Percentiles rank a stretch among this genome's conserved stretches.
phyloP scores from a whole-genome alignment of 1,140 invertebrate species.

The Polypedilum vanderplanki region DNA sequence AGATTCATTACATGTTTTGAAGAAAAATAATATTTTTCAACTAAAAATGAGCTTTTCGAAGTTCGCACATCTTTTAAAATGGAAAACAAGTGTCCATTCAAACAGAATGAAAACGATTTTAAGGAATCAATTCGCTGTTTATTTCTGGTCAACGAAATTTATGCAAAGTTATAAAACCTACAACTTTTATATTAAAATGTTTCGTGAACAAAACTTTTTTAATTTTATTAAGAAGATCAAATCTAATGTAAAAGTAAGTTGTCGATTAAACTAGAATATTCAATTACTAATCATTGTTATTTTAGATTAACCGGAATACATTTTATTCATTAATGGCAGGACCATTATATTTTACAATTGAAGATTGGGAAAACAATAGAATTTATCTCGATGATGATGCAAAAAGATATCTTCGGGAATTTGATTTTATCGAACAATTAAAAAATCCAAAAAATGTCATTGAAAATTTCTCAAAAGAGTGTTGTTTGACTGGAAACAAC shows the following conservation, averaged over 20 bases:
- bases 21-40: background rate
- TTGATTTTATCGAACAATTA: background rate
- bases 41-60: background rate
- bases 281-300: background rate
- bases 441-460: background rate
- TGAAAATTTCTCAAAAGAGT: background rate
- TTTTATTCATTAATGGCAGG: background rate
- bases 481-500: background rate
- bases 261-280: background rate
- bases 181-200: background rate
- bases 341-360: background rate
- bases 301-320: constrained; percentile 8
- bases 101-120: background rate
- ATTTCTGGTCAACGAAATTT: background rate
- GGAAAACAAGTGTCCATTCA: background rate
- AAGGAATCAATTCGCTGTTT: background rate
- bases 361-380: background rate
- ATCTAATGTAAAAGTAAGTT: background rate
- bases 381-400: background rate
- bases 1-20: too few species aligned
- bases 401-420: background rate
- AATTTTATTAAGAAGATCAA: background rate
- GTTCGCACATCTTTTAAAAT: background rate
- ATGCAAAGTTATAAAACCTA: background rate
- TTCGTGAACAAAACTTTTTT: background rate